Base-by-base conservation (phyloP, 2,888 invertebrate species). In the Germaria angustata region DNA sequence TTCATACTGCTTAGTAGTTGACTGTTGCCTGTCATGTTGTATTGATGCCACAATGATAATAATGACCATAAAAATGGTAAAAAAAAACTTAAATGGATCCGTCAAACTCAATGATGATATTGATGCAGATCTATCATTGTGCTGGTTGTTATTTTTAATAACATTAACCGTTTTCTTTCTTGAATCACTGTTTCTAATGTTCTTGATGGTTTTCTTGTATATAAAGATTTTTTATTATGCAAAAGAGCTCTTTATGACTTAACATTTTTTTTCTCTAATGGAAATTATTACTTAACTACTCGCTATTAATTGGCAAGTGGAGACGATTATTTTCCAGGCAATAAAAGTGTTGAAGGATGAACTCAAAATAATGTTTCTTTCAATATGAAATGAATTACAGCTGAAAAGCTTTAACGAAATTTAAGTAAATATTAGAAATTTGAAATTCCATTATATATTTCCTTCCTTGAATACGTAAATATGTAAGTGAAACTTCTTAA, bases 81-180 rank as follows among this genome's bases (percentile, higher is more conserved):
- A 61, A 28, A 28, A 6, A 28, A 28, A 6, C 44, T 63, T 53
- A 51, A 22, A 59, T 61, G 49, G 55, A 17, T 53, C 22, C 44
- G 28, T 3, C 55, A 65, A 66, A 46, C 41, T 24, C 55, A 46
- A 39, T 51, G 32, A 46, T 51, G 55, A 49, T 65, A 49, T 66
- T 81, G 81, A 76, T 79, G 79, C 61, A 77, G 61, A 79, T 79
- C 63, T 76, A 53, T 53, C 71, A 82, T 76, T 79, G 82, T 66
- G n/a, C 71, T 59, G 82, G 71, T 82, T 75, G 75, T 82, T 66
- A 51, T 76, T 82, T n/a, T 82, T 79, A 82, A 82, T 82, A 82
- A 79, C 49, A 55, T 41, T 71, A 82, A 82, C 82, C 75, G 82
- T 82, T 82, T 66, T 15, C 79, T 79, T 82, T 75, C 73, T 57